These are phyloP conservation scores for Corythaixoides concolor DNA, from an alignment of 2,113 vertebrate species.

Conservation along the genomic window DNA sequence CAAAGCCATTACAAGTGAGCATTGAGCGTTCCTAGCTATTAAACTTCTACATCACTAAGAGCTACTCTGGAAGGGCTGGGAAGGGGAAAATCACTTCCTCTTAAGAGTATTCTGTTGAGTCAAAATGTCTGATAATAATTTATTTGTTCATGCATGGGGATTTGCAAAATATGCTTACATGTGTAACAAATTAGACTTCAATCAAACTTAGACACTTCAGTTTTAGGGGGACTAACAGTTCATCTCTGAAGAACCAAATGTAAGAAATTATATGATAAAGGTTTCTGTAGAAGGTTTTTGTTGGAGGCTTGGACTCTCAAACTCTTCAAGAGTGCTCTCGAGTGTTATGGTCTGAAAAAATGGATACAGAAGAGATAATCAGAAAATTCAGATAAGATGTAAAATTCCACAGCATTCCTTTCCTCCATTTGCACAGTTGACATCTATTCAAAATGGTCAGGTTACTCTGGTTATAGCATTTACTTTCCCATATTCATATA, in stretches of 20 bases:
- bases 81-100: background rate
- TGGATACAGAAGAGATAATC: background rate
- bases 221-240: background rate
- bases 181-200: background rate
- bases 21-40: background rate
- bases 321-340: background rate
- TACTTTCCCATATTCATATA: background rate
- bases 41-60: background rate
- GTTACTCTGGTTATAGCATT: background rate
- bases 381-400: background rate
- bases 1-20: background rate
- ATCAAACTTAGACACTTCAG: background rate
- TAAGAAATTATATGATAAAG: background rate
- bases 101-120: background rate
- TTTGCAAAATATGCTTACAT: background rate
- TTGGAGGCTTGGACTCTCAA: background rate
- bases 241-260: background rate
- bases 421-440: background rate
- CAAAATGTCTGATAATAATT: background rate
- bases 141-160: background rate
- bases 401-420: background rate
- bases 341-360: background rate
- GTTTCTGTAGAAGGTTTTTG: background rate
- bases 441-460: background rate
- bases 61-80: background rate